Evolutionary conservation across 2,797 vertebrate genomes (phyloP).

Genomic region (Luscinia megarhynchos): DNA sequence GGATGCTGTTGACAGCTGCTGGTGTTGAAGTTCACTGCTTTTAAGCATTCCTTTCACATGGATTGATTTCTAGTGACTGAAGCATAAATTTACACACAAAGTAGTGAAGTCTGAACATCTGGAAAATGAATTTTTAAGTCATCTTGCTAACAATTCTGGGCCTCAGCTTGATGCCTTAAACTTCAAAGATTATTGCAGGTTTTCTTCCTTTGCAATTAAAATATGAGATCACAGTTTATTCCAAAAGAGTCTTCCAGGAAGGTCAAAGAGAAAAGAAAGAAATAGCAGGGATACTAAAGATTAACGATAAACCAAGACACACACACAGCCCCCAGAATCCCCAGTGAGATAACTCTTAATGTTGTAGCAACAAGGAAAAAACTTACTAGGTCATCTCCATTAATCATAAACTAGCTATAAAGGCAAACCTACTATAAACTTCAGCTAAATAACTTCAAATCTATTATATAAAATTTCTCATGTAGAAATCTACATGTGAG

Average conservation of each 20-base stretch:
- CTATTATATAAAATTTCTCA: background rate
- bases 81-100: background rate
- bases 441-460: background rate
- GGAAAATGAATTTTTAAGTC: background rate
- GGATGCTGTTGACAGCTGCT: background rate
- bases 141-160: background rate
- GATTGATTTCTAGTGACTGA: background rate
- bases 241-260: background rate
- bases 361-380: background rate
- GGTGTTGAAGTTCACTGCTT: background rate
- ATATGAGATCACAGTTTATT: background rate
- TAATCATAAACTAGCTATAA: background rate
- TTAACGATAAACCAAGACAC: background rate
- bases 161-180: background rate
- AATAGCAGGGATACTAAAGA: background rate
- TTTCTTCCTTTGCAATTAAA: conserved; percentile 10
- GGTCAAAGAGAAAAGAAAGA: background rate
- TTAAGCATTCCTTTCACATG: background rate
- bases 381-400: background rate
- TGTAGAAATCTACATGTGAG: background rate
- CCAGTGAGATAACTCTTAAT: background rate
- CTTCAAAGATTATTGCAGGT: background rate
- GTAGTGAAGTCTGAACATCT: background rate
- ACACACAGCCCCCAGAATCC: background rate
- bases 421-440: background rate